These are phyloP conservation scores for Hippoglossus stenolepis DNA, from an alignment of 2,113 vertebrate genomes.

Conservation along the genomic window DNA sequence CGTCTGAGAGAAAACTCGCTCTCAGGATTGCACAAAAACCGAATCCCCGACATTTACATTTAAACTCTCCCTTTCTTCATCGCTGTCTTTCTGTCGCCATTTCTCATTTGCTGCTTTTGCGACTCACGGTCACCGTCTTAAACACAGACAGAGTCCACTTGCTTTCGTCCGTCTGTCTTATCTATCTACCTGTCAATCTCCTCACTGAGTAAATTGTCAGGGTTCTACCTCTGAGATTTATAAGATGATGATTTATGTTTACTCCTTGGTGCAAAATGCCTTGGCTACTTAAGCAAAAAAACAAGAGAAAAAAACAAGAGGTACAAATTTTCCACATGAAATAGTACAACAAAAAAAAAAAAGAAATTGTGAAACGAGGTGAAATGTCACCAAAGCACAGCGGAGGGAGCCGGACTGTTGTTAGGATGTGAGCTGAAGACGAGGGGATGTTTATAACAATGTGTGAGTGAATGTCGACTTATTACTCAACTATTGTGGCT, in stretches of 20 bases:
- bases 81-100: conserved; percentile 16
- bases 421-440: conserved; percentile 15
- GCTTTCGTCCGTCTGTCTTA: conserved; percentile 61
- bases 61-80: conserved; percentile 3
- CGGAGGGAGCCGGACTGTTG: conserved; percentile 41
- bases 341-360: conserved; percentile 37
- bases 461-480: conserved; percentile 64
- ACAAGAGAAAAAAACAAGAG: conserved; percentile 20
- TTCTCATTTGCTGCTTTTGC: conserved; percentile 45
- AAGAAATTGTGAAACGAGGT: conserved; percentile 42
- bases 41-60: conserved; percentile 6
- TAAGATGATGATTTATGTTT: conserved; percentile 77
- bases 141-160: conserved; percentile 52
- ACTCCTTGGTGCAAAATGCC: conserved; percentile 83
- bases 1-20: conserved; percentile 74
- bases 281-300: conserved; percentile 82
- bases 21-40: conserved; percentile 64
- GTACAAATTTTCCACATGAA: conserved; percentile 64
- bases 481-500: conserved; percentile 56
- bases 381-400: conserved; percentile 71
- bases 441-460: conserved; percentile 45
- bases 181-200: conserved; percentile 70
- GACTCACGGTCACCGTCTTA: conserved; percentile 50
- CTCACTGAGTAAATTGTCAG: conserved; percentile 69
- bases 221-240: conserved; percentile 84